Base-by-base conservation (phyloP, 2,113 vertebrate genomes). In the Daubentonia madagascariensis region DNA sequence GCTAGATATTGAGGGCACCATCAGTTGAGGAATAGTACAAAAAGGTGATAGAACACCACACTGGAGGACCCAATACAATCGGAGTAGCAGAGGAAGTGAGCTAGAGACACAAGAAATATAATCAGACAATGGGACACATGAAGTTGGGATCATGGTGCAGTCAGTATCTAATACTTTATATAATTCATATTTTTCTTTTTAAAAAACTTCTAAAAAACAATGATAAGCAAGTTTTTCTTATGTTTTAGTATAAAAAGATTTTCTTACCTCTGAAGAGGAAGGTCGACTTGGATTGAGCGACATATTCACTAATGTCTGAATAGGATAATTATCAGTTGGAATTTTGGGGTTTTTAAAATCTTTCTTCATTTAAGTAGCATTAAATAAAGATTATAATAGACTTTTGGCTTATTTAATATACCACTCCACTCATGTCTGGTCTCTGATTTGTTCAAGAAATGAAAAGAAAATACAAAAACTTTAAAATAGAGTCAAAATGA, bases 241-340 rank as follows among this genome's bases (percentile, higher is more conserved):
- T n/a, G n/a, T 93, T 90, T 85, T 52, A 97, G 85, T 54, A 87
- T 68, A 40, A 97, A 95, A 96, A 72, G 14, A 94, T 73, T 52
- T 95, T 98, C 98, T 99, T 97, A 99, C 99, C 98, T 99, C 98
- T 84, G 98, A 98, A 92, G 98, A 98, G 1, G 1, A 96, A 95
- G 98, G 98, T 96, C 95, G 98, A 91, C 40, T 97, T 86, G 98
- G 96, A 97, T 54, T 97, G 67, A 97, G 76, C 1, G 96, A 96
- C 98, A 98, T 98, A 84, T 37, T 98, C 48, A 73, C 59, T 84
- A 94, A 14, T 92, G 83, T 94, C 73, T 96, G 32, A 91, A 72
- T 48, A 1, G 97, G 70, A 85, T 89, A 87, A 96, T 90, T 81
- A 54, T 28, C 25, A 97, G 88, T 20, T 73, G 59, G 57, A 95